phyloP scores from a whole-genome alignment of 2,113 vertebrate species.

The Ailurus styani region DNA sequence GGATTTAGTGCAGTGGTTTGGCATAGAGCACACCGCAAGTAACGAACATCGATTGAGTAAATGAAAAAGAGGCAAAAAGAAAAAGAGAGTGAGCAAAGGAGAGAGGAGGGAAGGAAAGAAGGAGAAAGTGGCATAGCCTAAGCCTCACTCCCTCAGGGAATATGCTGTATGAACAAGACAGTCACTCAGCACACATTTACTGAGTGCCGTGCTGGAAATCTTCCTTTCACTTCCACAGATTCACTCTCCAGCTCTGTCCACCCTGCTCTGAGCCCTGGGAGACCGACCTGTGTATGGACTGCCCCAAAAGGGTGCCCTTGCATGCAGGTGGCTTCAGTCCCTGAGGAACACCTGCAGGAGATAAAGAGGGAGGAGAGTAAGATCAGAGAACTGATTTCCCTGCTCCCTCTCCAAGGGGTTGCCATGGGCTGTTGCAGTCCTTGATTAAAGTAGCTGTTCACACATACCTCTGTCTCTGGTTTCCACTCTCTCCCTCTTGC shows the following conservation, averaged over 20 bases:
- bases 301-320: not conserved
- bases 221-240: not conserved
- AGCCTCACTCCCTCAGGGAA: not conserved
- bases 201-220: not conserved
- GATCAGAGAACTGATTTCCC: not conserved
- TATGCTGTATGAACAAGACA: not conserved
- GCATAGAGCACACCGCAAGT: not conserved
- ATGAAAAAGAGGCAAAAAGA: not conserved
- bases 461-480: not conserved
- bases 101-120: not conserved
- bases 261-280: not conserved
- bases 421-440: not conserved
- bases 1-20: not conserved
- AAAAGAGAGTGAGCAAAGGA: not conserved
- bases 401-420: not conserved
- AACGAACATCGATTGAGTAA: not conserved
- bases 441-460: not conserved
- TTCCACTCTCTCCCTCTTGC: not conserved
- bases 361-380: not conserved
- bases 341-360: not conserved
- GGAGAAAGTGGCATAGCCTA: not conserved
- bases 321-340: not conserved
- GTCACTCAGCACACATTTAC: not conserved
- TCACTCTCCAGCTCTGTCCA: not conserved
- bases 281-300: fast-evolving